phyloP scores from a whole-genome alignment of 2,113 vertebrate species.

The Cephalopterus ornatus region DNA sequence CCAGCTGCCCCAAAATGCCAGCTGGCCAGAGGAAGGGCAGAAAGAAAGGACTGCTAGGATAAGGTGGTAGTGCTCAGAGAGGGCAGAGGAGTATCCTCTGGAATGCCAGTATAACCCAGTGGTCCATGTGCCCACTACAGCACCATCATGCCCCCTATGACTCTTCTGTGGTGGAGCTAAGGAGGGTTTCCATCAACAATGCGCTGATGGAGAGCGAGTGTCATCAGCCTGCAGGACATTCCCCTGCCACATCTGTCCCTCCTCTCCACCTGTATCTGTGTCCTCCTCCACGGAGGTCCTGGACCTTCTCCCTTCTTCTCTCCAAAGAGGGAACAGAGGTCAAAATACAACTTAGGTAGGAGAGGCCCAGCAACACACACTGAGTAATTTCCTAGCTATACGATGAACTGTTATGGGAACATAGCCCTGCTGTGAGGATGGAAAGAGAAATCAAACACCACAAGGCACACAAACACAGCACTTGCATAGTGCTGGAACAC shows the following conservation, averaged over 20 bases:
- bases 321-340: not conserved
- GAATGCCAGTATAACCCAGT: not conserved
- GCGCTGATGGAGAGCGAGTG: not conserved
- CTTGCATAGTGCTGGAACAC: not conserved
- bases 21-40: not conserved
- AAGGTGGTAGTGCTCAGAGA: not conserved
- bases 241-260: not conserved
- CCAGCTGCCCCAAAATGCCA: not conserved
- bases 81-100: not conserved
- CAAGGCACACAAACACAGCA: not conserved
- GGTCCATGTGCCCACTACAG: rapidly evolving
- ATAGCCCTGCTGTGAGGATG: not conserved
- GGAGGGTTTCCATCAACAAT: not conserved
- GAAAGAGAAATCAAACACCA: not conserved
- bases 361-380: not conserved
- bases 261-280: not conserved
- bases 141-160: not conserved
- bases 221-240: not conserved
- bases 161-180: not conserved
- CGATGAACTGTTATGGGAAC: not conserved
- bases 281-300: rapidly evolving
- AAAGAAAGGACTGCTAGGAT: not conserved
- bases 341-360: not conserved
- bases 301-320: not conserved
- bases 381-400: rapidly evolving